Conservation (phyloP, 1,140 invertebrate species). For the Rhyacophila brunnea region DNA sequence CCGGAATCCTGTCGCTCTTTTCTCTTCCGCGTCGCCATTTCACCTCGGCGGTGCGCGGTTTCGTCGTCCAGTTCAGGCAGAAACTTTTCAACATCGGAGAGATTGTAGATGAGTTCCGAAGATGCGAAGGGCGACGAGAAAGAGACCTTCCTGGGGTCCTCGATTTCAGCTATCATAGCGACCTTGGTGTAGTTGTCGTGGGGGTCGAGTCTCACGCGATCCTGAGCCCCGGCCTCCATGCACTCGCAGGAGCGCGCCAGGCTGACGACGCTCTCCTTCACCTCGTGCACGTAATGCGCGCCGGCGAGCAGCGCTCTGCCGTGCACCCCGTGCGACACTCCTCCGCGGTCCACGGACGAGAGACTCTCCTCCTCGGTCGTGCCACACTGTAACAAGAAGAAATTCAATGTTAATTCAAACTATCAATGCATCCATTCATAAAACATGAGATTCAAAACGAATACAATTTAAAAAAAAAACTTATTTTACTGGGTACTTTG, state of each 20-base stretch:
- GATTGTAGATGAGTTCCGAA: conserved; percentile 30
- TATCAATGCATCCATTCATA: no score
- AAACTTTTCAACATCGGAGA: conserved; percentile 30
- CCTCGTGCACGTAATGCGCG: conserved; percentile 18
- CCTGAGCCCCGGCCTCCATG: conserved; percentile 15
- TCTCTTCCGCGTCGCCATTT: conserved; percentile 60
- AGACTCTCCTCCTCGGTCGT: conserved; percentile 22
- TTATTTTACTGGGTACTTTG: no score
- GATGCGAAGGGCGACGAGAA: conserved; percentile 49
- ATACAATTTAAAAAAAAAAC: no score
- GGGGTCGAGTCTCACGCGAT: conserved; percentile 2
- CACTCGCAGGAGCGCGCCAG: conserved; percentile 24
- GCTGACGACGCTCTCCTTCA: conserved; percentile 22
- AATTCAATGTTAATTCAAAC: neutral
- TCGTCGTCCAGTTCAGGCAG: conserved; percentile 21
- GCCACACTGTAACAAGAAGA: conserved; percentile 28
- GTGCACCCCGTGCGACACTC: neutral
- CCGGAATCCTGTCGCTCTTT: conserved; percentile 74
- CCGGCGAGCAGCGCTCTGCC: conserved; percentile 1
- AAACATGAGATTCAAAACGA: no score
- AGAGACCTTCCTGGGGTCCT: conserved; percentile 41
- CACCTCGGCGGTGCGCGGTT: conserved; percentile 14
- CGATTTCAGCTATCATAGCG: neutral
- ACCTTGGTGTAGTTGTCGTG: neutral
- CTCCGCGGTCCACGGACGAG: conserved; percentile 1